A percentile compares a stretch with the other conserved stretches of the same genome.
These are phyloP conservation scores for Geopemphigus sp. DNA, from an alignment of 1,140 invertebrate species.

Conservation along the genomic window DNA sequence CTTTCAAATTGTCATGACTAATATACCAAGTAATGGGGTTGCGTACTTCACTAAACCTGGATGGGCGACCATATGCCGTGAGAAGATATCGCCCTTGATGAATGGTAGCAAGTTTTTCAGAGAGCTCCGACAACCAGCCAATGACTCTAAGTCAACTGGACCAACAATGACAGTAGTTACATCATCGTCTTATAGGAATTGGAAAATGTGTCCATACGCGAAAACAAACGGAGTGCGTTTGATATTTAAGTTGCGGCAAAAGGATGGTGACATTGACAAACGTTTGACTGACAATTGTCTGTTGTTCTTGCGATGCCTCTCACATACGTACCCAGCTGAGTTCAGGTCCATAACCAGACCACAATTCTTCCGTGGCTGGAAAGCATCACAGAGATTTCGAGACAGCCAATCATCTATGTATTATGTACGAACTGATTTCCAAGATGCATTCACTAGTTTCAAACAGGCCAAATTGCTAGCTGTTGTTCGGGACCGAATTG, in stretches of 20 bases:
- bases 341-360: background rate
- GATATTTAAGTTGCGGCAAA: conserved; percentile 18
- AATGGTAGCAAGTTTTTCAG: background rate
- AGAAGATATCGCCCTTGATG: background rate
- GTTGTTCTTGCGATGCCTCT: conserved; percentile 13
- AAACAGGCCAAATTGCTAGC: background rate
- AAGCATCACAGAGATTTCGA: background rate
- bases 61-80: background rate
- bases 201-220: conserved; percentile 7
- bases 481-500: background rate
- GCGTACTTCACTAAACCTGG: background rate
- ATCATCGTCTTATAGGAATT: background rate
- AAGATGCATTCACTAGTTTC: conserved; percentile 27
- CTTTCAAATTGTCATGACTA: background rate
- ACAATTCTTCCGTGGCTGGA: conserved; percentile 23
- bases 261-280: background rate
- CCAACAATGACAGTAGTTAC: background rate
- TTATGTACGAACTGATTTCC: conserved; percentile 32
- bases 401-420: background rate
- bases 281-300: conserved; percentile 1
- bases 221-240: conserved; percentile 28
- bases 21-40: background rate
- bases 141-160: background rate
- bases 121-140: background rate
- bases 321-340: background rate